Conservation (phyloP, 2,113 vertebrate genomes). For the Pelecanoides urinatrix region DNA sequence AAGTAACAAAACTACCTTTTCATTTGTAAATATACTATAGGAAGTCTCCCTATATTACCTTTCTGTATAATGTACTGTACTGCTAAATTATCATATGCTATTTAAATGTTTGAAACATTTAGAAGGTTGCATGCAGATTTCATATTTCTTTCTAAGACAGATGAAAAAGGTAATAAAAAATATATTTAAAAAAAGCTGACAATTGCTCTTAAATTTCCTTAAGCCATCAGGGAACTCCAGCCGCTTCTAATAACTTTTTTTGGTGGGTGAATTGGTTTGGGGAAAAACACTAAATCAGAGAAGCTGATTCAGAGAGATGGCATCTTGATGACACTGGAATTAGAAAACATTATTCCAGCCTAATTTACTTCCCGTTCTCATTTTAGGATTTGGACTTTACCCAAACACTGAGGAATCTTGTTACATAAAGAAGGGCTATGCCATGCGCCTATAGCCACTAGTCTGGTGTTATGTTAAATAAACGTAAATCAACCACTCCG, state of each 20-base stretch:
- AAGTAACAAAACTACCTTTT: constrained; percentile 55
- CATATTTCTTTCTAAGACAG: constrained; percentile 85
- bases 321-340: neutral
- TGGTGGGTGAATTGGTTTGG: neutral
- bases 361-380: neutral
- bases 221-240: neutral
- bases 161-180: constrained; percentile 79
- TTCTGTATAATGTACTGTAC: constrained; percentile 77
- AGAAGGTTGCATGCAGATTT: constrained; percentile 81
- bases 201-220: neutral
- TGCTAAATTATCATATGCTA: constrained; percentile 82
- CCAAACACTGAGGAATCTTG: neutral
- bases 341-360: neutral
- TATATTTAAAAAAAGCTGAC: constrained; percentile 63
- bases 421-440: neutral
- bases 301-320: neutral
- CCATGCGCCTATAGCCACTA: neutral
- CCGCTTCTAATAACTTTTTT: neutral
- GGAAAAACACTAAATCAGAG: neutral
- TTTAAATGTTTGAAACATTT: constrained; percentile 83
- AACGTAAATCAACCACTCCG: neutral
- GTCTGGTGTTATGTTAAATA: neutral
- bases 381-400: neutral
- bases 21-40: constrained; percentile 80
- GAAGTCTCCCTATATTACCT: constrained; percentile 72